Evolutionary conservation across 2,797 vertebrate species (phyloP), one percentile per base, ranked within the genome.

Genomic region (Danio choprae): DNA sequence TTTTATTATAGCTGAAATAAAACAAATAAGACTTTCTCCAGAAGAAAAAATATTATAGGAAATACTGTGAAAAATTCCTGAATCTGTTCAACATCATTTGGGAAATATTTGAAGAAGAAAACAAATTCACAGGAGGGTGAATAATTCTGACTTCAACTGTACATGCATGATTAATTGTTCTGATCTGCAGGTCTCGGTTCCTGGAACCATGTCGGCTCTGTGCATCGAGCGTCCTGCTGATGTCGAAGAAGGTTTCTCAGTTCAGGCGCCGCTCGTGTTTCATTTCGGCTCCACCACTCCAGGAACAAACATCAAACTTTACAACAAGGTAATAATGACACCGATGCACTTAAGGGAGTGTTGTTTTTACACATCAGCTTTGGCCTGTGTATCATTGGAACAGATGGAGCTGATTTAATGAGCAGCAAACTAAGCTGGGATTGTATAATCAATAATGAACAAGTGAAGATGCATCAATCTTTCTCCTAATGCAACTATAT

Each of bases 271-370:
- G 0, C 91, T 99, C 5, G 96, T 99, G 12, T 99, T 97, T 87
- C 98, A 99, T 89, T 99, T 99, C 60, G 98, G 98, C 58, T 99
- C 98, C 13, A 99, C 98, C 18, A 96, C 96, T 1, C 98, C 97
- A 0, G 97, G 97, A 62, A 98, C 98, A 76, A 99, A 99, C 90
- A 99, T 99, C 87, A 99, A 99, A 90, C 96, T 99, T 73, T 99
- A 99, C 88, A 99, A 99, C 82, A 99, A 99, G 95, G 97, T 98
- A 68, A 92, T 90, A 29, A 29, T 91, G 0, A 40, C 22, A 63
- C 58, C 68, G n/a, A 43, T 6, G 50, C 36, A 53, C 41, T 43
- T 18, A 44, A 44, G 10, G 8, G 50, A 43, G 20, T 44, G 9
- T 71, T 41, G 38, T 15, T 7, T 44, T 44, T 40, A 18, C 36